phyloP scores from a whole-genome alignment of 2,797 vertebrate species.

The Chiloscyllium punctatum region DNA sequence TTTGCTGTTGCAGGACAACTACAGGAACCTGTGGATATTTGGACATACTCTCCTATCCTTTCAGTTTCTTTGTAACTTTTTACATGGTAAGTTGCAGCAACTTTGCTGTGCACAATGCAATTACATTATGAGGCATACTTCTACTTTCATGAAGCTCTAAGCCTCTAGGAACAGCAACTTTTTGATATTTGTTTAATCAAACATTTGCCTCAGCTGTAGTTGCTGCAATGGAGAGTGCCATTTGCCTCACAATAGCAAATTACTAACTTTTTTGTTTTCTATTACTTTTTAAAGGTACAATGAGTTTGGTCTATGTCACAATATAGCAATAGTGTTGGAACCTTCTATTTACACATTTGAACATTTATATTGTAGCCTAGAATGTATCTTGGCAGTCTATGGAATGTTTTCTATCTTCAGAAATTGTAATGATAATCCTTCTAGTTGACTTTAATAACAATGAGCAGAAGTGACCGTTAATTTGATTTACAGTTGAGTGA shows the following conservation, averaged over 20 bases:
- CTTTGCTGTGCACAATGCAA: neutral
- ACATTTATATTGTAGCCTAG: neutral
- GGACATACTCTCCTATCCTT: neutral
- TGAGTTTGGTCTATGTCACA: neutral
- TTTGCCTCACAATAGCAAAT: neutral
- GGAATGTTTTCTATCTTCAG: neutral
- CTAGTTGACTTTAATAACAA: neutral
- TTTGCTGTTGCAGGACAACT: neutral
- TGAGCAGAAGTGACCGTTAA: neutral
- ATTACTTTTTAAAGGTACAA: neutral
- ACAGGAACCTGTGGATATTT: neutral
- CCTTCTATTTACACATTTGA: neutral
- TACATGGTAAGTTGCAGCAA: neutral
- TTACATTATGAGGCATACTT: neutral
- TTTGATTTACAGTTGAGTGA: neutral
- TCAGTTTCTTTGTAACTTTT: neutral
- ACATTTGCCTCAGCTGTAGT: neutral
- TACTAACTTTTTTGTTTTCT: neutral
- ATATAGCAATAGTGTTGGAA: neutral
- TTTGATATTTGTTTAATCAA: neutral
- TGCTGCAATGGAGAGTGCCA: neutral
- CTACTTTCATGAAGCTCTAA: neutral
- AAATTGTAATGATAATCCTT: neutral
- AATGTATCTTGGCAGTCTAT: neutral
- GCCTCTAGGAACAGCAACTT: neutral